Evolutionary conservation across 2,113 vertebrate species (phyloP), one percentile per base, ranked within the genome.

Genomic region (Probosciger aterrimus): DNA sequence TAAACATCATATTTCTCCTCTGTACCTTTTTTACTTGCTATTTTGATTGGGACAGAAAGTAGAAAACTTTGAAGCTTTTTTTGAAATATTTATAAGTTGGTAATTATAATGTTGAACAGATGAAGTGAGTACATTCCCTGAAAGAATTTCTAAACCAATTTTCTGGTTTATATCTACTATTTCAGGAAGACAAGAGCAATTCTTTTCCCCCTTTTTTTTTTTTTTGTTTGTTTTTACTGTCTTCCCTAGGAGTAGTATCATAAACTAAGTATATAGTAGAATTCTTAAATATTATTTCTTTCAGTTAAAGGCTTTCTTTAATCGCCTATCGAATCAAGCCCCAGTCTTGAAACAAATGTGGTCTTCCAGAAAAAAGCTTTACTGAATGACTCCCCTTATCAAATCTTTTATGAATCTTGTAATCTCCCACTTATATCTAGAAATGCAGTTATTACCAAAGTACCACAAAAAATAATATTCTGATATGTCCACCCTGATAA

Each of bases 131-230:
- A 70, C 2, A 2, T 59, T 50, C 90, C 31, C 49, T 57, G 44
- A 28, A 85, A 76, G 31, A 67, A 71, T 88, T 77, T 75, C 50
- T 84, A 79, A 67, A 69, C 20, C 33, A 39, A 60, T 90, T 92
- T 95, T 87, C 59, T 71, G 9, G 8, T 93, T 82, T 77, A 49
- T 94, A 88, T 71, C 52, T 76, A 47, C 11, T 63, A 62, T 94
- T 97, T 86, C 49, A 92, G 47, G 76, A 94, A 92, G 37, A 47
- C 6, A 89, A 64, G 55, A 69, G 10, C 10, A 37, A 28, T 53
- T 91, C 4, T 20, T 30, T 73, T 37, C 46, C 41, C 44, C 19
- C 50, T 31, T 70, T 70, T 79, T 70, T 70, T 79, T 89, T 68
- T 17, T 17, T 62, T 47, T 50, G 49, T 53, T 25, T 43, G 25